Base-by-base conservation (phyloP, 1,140 invertebrate species). In the Bombus confusus region DNA sequence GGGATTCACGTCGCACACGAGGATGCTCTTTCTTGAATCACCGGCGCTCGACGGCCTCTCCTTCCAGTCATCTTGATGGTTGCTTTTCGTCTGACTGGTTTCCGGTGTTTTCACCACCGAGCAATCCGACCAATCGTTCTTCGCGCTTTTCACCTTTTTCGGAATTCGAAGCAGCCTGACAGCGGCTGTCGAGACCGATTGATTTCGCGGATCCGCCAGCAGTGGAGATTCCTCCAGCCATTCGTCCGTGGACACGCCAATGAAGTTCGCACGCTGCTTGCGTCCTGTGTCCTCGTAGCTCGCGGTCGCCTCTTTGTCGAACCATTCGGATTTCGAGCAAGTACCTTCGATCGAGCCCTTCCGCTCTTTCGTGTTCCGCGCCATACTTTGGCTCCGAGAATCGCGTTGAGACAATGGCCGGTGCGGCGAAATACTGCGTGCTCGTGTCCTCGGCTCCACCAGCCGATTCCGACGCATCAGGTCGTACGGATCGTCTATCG, bases 1-100 rank as follows among this genome's bases (percentile, higher is more conserved):
- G 10, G 98, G 97, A 94, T 98, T 98, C 25, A 98, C 97, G 92
- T 98, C 96, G 93, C 97, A 98, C 91, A 98, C 97, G 28, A 98
- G 95, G 85, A 98, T 98, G 34, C 97, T 98, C 73, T 96, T 96
- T 43, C 96, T 31, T 92, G 95, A 90, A 90, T 95, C 92, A 28
- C 57, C 15, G 28, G 43, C 52, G 43, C 22, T 59, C 34, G 64
- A 69, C 25, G 80, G 59, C 3, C 73, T 86, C 18, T 89, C 81
- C 31, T 79, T 77, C 83, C 88, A 78, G 0, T 90, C 82, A 15
- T 86, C 83, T 18, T 81, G 75, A 25, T 81, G 75, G 62, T 52
- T 71, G 47, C 12, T 73, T 8, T 76, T 86, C 64, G 72, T 66
- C 37, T 83, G 80, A 64, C 37, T 82, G 73, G 71, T 72, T 12